Base-by-base conservation (phyloP, 2,888 invertebrate genomes). In the Pollenia amentaria region DNA sequence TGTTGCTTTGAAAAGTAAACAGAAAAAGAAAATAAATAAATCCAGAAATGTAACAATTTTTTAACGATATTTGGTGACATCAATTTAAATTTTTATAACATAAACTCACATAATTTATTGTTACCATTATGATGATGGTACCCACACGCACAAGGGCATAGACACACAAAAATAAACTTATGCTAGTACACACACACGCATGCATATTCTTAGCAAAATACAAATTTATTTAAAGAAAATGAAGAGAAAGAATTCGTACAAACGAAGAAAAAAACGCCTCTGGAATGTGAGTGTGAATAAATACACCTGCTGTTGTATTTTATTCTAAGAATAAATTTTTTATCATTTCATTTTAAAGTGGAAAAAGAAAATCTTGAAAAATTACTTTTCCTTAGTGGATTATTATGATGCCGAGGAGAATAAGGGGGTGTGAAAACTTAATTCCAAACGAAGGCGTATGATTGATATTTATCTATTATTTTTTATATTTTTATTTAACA, bases 81-180 rank as follows among this genome's bases (percentile, higher is more conserved):
- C 79, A 84, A 84, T 84, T 84, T 75, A 14, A 84, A 84, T 73
- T 79, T 79, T 79, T 84, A 75, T 62, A 84, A 84, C 79, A 84
- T 84, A 84, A 84, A 84, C 84, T 79, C 73, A 38, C 46, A 84
- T 84, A 84, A 79, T 84, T 79, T 79, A 84, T 84, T 84, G 69
- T 84, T 67, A 78, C 42, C 76, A 82, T 69, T 76, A 82, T 53
- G 18, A 62, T 62, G 69, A 69, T 75, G 80, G 21, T 40, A 12
- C 21, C 3, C 2, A 29, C 29, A 29, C 29, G 2, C 29, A 29
- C 3, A 3, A 2, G 3, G 11, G 11, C 51, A 64, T 8, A 79
- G 51, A n/a, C 12, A n/a, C 12, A 70, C 42, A 60, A 29, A 38
- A 21, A 70, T 21, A 21, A 21, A 2, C 1, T 2, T 10, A 14